phyloP scores from a whole-genome alignment of 2,888 invertebrate species.

The Pollenia angustigena region DNA sequence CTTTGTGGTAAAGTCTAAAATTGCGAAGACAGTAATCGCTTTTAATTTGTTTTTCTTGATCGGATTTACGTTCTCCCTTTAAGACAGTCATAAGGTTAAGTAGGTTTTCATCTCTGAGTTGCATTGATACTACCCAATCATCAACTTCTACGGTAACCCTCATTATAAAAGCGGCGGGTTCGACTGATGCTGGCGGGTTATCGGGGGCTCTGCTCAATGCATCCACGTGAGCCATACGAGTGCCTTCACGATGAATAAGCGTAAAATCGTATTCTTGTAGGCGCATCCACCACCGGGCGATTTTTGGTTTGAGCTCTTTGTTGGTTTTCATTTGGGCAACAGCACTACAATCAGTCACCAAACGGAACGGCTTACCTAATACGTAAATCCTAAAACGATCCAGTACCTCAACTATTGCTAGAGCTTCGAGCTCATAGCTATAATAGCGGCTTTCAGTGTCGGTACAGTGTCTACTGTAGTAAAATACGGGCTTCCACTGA shows the following conservation, averaged over 20 bases:
- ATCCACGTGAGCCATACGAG: background rate
- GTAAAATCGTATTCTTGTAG: slow-evolving; percentile 10
- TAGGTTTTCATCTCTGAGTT: background rate
- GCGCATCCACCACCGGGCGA: slow-evolving; percentile 65
- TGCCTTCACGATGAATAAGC: slow-evolving; percentile 3
- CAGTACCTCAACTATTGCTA: slow-evolving; percentile 64
- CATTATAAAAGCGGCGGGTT: too few relatives aligned
- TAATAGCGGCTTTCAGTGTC: slow-evolving; percentile 59
- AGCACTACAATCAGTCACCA: slow-evolving; percentile 66
- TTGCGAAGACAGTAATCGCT: slow-evolving; percentile 27
- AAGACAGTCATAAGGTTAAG: background rate
- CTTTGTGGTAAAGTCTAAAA: slow-evolving; percentile 30
- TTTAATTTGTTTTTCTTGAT: slow-evolving; percentile 6
- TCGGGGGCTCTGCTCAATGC: background rate
- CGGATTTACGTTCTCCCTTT: background rate
- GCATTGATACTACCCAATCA: too few relatives aligned
- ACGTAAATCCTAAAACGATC: slow-evolving; percentile 63
- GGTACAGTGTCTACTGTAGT: slow-evolving; percentile 68
- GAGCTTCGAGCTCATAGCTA: slow-evolving; percentile 69
- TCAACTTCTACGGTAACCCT: too few relatives aligned
- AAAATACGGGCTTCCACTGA: slow-evolving; percentile 58
- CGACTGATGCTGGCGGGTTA: too few relatives aligned
- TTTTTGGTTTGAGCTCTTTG: slow-evolving; percentile 50
- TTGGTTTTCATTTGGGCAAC: slow-evolving; percentile 44
- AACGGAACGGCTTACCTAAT: slow-evolving; percentile 46